These are phyloP conservation scores for Planococcus citri DNA, from an alignment of 1,140 invertebrate genomes.

Conservation along the genomic window DNA sequence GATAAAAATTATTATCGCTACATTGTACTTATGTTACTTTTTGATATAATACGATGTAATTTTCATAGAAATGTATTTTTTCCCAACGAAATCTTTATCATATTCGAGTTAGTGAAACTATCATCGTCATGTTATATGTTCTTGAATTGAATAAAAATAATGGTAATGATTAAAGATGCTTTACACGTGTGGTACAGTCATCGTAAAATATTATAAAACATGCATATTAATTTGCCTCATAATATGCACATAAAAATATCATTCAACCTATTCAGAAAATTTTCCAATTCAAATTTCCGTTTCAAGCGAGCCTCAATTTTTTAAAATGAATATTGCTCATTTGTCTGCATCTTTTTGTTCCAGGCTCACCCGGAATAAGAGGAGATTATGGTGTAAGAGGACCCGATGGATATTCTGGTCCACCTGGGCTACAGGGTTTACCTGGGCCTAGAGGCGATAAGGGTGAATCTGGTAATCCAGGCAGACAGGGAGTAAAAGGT, in stretches of 20 bases:
- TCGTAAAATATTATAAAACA: no score
- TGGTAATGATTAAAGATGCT: no score
- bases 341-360: not conserved
- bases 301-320: no score
- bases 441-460: conserved; percentile 38
- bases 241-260: no score
- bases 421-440: conserved; percentile 36
- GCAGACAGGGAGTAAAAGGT: conserved; percentile 24
- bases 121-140: no score
- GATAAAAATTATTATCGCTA: not conserved
- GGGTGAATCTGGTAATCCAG: conserved; percentile 25
- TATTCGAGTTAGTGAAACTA: no score
- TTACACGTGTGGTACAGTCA: no score
- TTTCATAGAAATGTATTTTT: not conserved
- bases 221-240: no score
- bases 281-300: no score
- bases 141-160: no score
- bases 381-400: conserved; percentile 46
- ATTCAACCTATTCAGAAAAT: no score
- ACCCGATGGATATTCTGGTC: conserved; percentile 37
- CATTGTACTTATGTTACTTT: not conserved
- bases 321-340: no score
- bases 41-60: not conserved
- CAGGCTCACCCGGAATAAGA: conserved; percentile 43
- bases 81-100: not conserved